phyloP scores from a whole-genome alignment of 2,888 invertebrate species.

The Platerodrilus igneus region DNA sequence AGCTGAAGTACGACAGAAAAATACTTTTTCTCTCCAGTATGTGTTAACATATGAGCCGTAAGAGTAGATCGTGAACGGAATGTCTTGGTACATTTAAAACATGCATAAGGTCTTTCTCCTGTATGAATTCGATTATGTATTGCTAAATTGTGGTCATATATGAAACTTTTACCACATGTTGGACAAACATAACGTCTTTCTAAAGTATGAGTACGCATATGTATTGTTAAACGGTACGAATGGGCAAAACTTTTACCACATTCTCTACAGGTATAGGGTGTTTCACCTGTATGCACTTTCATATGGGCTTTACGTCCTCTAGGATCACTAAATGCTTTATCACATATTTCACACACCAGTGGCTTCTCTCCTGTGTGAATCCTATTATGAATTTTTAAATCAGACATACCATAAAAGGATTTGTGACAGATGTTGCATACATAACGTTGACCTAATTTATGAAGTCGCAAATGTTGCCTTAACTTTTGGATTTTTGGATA shows the following conservation, averaged over 20 bases:
- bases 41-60: slow-evolving; percentile 33
- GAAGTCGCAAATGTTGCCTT: slow-evolving; percentile 31
- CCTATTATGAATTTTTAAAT: slow-evolving; percentile 35
- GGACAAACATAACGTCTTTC: slow-evolving; percentile 39
- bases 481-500: slow-evolving; percentile 28
- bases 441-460: slow-evolving; percentile 30
- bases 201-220: slow-evolving; percentile 37
- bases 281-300: slow-evolving; percentile 35
- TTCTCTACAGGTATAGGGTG: slow-evolving; percentile 30
- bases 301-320: slow-evolving; percentile 36
- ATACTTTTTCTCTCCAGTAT: slow-evolving; percentile 33
- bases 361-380: slow-evolving; percentile 40
- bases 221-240: slow-evolving; percentile 36
- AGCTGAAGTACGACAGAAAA: background rate
- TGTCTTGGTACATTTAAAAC: slow-evolving; percentile 33
- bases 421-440: slow-evolving; percentile 36
- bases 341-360: slow-evolving; percentile 32
- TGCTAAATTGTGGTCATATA: slow-evolving; percentile 37
- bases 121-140: slow-evolving; percentile 39
- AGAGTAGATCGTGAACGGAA: slow-evolving; percentile 35
- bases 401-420: slow-evolving; percentile 33
- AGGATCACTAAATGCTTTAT: slow-evolving; percentile 37
- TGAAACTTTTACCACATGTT: slow-evolving; percentile 39
- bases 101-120: slow-evolving; percentile 39
- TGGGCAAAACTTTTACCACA: slow-evolving; percentile 38